phyloP scores from a whole-genome alignment of 2,113 vertebrate genomes.

The Chaetodon auriga region DNA sequence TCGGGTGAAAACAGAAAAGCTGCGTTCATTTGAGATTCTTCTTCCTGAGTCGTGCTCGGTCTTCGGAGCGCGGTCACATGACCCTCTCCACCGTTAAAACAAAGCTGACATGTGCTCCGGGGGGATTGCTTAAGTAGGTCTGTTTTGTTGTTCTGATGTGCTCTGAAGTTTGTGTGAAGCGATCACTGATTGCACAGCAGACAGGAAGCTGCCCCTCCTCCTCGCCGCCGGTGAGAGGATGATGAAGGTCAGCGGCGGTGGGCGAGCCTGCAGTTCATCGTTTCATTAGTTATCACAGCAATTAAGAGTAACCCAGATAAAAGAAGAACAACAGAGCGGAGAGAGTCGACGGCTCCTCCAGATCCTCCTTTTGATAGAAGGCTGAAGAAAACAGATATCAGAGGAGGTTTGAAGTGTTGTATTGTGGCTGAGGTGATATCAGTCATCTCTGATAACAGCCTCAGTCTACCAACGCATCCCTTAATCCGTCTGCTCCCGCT shows the following conservation, averaged over 20 bases:
- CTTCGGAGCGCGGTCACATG: conserved; percentile 20
- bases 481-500: conserved; percentile 47
- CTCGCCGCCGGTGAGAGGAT: conserved; percentile 11
- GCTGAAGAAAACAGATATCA: conserved; percentile 14
- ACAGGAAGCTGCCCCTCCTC: not conserved
- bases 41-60: conserved; percentile 22
- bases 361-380: conserved; percentile 5
- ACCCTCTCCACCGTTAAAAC: conserved; percentile 39
- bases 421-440: conserved; percentile 21
- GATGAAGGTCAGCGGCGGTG: conserved; percentile 60
- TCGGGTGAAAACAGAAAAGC: not conserved
- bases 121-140: conserved; percentile 56
- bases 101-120: conserved; percentile 56
- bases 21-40: not conserved
- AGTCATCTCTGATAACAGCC: conserved; percentile 49
- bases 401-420: not conserved
- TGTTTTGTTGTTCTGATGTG: conserved; percentile 43
- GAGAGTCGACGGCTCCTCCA: conserved; percentile 2
- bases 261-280: conserved; percentile 34
- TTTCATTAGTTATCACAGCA: conserved; percentile 47
- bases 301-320: conserved; percentile 71
- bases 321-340: conserved; percentile 21
- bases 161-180: conserved; percentile 52
- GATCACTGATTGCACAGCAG: conserved; percentile 48
- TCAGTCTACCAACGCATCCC: conserved; percentile 23